Base-by-base conservation (phyloP, 2,113 vertebrate species). In the Ameiurus melas region DNA sequence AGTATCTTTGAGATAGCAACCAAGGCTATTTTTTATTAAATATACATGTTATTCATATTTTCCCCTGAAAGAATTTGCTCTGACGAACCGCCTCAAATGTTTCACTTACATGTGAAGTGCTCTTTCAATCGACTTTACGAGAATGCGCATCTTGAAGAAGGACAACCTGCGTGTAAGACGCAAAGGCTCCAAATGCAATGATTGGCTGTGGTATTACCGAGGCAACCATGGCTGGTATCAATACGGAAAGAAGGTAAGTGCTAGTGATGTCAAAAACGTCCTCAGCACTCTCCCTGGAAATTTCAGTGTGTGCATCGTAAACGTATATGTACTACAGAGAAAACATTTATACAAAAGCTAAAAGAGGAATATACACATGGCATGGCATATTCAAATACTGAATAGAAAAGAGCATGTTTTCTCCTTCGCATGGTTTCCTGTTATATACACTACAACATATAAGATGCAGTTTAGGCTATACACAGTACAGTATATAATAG, bases 121-220 rank as follows among this genome's bases (percentile, higher is more conserved):
- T 0, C 89, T 96, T 75, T 89, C 79, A n/a, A 94, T 96, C 9
- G 92, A 95, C 53, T 95, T 95, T 27, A 90, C 87, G 13, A 89
- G 55, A 47, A 94, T 95, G 90, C 88, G 16, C 75, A 92, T 95
- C 33, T 12, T 39, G 16, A 87, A 90, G 25, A 94, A 94, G 85
- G 73, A 13, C 1, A 80, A 60, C 0, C 77, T 96, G 79, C 89
- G 43, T 27, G 93, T 95, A 79, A 92, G 93, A 51, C 94, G 95
- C 58, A 83, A 93, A 88, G 94, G 93, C 36, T 93, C 94, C 0
- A 78, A 82, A 0, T 83, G 92, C 4, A 90, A 86, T 0, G 14
- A 5, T 16, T 96, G 95, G 95, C 8, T 87, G 25, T 96, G 95
- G 95, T 94, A 92, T 91, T 95, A 93, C 90, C 89, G 68, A 12